Evolutionary conservation across 2,888 invertebrate genomes (phyloP).

Genomic region (Barypeithes pellucidus): DNA sequence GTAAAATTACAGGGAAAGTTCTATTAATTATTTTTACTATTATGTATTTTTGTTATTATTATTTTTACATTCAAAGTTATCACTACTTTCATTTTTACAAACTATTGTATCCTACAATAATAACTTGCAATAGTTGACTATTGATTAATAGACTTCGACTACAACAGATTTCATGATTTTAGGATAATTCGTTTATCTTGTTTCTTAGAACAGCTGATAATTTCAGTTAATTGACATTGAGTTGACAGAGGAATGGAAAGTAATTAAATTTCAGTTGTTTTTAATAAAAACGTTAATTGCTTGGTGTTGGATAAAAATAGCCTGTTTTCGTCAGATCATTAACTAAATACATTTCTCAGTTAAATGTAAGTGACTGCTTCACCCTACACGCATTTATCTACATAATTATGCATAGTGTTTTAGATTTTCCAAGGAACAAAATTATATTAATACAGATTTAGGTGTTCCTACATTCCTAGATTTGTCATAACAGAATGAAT

Average conservation of each 20-base stretch:
- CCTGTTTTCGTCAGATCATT: not conserved
- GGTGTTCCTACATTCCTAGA: not conserved
- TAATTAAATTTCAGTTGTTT: constrained; percentile 1
- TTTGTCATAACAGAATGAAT: constrained; percentile 33
- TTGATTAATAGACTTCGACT: too few species aligned
- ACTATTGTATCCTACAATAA: too few species aligned
- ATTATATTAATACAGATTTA: not conserved
- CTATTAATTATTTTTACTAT: too few species aligned
- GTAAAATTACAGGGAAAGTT: too few species aligned
- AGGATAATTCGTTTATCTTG: too few species aligned
- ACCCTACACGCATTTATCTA: not conserved
- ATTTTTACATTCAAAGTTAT: too few species aligned
- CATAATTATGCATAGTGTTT: not conserved
- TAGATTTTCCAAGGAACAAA: not conserved
- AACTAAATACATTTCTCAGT: not conserved
- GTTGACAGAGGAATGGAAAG: not conserved
- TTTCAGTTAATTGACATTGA: too few species aligned
- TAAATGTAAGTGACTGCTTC: not conserved
- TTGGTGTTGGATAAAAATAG: not conserved
- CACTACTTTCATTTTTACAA: too few species aligned
- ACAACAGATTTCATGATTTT: too few species aligned
- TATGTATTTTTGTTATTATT: too few species aligned
- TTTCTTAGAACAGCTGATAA: too few species aligned
- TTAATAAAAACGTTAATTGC: constrained; percentile 23
- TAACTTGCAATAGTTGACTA: too few species aligned